These are phyloP conservation scores for Limnephilus auricula DNA, from an alignment of 2,888 invertebrate species.

Conservation along the genomic window DNA sequence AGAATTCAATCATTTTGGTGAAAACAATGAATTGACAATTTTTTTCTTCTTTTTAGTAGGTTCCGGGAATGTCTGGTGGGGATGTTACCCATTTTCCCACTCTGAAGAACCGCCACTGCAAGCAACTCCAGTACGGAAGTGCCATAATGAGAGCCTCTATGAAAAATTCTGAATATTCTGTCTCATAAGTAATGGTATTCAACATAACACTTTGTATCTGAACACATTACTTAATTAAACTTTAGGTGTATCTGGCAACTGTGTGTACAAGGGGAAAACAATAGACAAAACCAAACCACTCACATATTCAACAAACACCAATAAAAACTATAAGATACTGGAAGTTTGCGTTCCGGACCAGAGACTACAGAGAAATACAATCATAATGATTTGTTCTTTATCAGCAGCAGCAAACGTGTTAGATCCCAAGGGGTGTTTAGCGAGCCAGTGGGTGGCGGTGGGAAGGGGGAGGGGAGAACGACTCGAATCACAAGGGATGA, in stretches of 20 bases:
- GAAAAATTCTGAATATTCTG: no score
- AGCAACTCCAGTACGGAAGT: no score
- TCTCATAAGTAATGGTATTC: no score
- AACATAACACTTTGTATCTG: no score
- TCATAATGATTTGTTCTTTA: not conserved
- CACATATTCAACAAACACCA: not conserved
- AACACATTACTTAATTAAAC: not conserved
- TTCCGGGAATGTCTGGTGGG: no score
- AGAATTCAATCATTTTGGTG: no score
- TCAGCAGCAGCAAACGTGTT: not conserved
- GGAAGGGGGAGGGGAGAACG: no score
- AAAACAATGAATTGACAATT: no score
- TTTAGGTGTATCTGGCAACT: not conserved
- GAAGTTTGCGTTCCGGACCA: not conserved
- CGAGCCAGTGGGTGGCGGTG: not conserved
- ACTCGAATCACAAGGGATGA: constrained; percentile 21
- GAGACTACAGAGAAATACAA: not conserved
- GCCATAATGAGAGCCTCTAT: no score
- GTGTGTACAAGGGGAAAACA: not conserved
- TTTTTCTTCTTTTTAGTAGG: no score
- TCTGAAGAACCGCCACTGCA: no score
- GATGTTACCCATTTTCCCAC: no score
- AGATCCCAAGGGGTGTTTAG: not conserved
- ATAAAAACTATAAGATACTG: not conserved
- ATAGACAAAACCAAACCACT: not conserved